Conservation (phyloP, 2,888 invertebrate genomes). For the Erebia ligea region DNA sequence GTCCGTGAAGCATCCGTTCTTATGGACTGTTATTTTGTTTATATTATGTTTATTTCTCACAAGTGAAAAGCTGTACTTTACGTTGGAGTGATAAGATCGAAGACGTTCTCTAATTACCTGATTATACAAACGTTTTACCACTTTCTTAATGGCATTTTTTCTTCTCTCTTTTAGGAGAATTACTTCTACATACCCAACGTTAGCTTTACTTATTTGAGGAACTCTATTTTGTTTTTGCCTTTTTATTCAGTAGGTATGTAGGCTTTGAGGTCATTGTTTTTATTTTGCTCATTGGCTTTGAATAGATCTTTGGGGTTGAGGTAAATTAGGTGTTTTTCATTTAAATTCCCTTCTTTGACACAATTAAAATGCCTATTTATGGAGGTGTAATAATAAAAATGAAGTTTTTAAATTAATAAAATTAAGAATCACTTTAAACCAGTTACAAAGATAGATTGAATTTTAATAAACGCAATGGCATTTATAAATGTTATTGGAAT, state of each 20-base stretch:
- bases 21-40: conserved; percentile 39
- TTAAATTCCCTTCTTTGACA: not conserved
- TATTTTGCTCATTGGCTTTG: not conserved
- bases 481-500: conserved; percentile 5
- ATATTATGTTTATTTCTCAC: conserved; percentile 27
- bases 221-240: no score
- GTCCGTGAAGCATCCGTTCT: conserved; percentile 55
- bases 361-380: not conserved
- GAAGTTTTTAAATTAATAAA: not conserved
- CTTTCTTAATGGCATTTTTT: not conserved
- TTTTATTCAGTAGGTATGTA: no score
- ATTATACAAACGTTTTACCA: not conserved
- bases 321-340: no score
- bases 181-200: not conserved
- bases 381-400: not conserved
- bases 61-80: conserved; percentile 25
- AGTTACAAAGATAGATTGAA: conserved; percentile 1
- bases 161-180: not conserved
- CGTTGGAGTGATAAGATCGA: conserved; percentile 11
- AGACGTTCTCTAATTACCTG: conserved; percentile 18
- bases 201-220: no score
- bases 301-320: not conserved
- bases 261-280: no score
- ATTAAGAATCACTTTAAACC: not conserved
- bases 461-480: conserved; percentile 12